A percentile compares a stretch with the other conserved stretches of the same genome.
Evolutionary conservation across 2,113 vertebrate species (phyloP).

Genomic region (Thinocorus orbignyianus): DNA sequence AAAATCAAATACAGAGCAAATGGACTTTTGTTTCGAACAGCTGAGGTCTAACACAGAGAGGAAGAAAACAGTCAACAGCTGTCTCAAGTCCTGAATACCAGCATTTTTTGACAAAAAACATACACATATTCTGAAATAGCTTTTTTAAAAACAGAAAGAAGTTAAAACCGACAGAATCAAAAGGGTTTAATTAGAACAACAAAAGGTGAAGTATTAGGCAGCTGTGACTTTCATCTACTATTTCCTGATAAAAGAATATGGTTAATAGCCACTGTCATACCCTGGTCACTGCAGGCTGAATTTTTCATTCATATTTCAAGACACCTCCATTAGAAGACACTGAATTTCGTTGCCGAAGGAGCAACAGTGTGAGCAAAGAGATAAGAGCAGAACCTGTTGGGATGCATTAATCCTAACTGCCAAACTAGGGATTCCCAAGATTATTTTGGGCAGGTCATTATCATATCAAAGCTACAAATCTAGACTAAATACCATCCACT

Average conservation of each 20-base stretch:
- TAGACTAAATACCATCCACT: neutral
- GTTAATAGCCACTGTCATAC: neutral
- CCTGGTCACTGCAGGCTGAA: neutral
- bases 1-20: neutral
- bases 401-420: conserved; percentile 3
- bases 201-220: neutral
- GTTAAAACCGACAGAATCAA: neutral
- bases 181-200: neutral
- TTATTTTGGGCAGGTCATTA: neutral
- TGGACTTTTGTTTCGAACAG: neutral
- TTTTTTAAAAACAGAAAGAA: neutral
- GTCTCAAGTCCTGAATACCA: neutral
- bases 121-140: neutral
- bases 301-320: neutral
- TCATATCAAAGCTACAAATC: neutral
- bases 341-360: neutral
- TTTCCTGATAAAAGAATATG: neutral
- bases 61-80: neutral
- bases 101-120: neutral
- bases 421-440: neutral
- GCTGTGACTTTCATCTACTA: neutral
- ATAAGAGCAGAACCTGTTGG: neutral
- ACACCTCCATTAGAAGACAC: neutral
- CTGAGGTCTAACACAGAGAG: neutral
- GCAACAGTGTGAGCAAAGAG: neutral